phyloP scores from a whole-genome alignment of 2,113 vertebrate species.

The Leptobrachium ailaonicum region DNA sequence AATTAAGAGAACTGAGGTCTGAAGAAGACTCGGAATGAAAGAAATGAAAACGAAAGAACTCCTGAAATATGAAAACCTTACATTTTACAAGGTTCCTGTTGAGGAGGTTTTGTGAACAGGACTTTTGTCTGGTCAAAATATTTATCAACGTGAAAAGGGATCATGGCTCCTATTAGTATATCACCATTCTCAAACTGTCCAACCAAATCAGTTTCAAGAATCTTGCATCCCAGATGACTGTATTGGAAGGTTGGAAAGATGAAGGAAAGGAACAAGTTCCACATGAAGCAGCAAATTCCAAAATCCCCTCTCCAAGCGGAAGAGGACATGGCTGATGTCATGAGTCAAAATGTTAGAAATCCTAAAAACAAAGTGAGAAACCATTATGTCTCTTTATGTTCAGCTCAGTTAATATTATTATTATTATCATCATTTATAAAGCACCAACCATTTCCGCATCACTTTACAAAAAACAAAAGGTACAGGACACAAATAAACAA shows the following conservation, averaged over 20 bases:
- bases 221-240: not conserved
- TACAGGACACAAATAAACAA: too few species aligned
- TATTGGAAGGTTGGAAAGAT: not conserved
- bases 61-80: not conserved
- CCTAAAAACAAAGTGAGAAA: not conserved
- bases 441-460: too few species aligned
- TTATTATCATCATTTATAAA: too few species aligned
- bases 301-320: not conserved
- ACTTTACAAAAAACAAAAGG: too few species aligned
- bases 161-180: not conserved
- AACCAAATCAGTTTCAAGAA: not conserved
- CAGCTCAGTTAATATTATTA: too few species aligned
- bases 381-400: too few species aligned
- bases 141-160: slow-evolving; percentile 11
- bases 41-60: too few species aligned
- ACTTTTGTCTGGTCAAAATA: not conserved
- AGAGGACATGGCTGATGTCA: too few species aligned
- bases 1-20: too few species aligned
- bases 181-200: not conserved
- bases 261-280: slow-evolving; percentile 8
- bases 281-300: not conserved
- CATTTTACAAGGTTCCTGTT: slow-evolving; percentile 15
- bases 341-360: not conserved
- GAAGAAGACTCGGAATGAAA: too few species aligned
- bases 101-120: not conserved